Base-by-base conservation (phyloP, 2,888 invertebrate species). In the Acanthococcus lagerstroemiae region DNA sequence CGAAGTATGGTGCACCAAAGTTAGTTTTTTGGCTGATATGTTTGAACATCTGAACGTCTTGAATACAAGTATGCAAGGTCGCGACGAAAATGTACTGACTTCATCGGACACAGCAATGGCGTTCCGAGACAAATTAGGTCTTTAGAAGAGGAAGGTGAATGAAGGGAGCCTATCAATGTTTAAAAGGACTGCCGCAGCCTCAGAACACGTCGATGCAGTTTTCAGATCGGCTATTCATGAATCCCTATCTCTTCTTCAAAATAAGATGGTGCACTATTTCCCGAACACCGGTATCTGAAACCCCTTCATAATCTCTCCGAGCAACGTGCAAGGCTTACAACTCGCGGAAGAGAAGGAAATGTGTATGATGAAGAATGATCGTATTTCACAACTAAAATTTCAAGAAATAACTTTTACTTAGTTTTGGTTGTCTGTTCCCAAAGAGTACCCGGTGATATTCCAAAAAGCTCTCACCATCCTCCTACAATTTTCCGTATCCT, bases 11-110 rank as follows among this genome's bases (percentile, higher is more conserved):
- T 52, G 66, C 26, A 65, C 68, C 60, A 61, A 67, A 67, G 55
- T 67, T 67, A 52, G 60, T 65, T 70, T 69, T 55, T 67, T 68
- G 63, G 66, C 65, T 37, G 70, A 70, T 48, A 69, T 70, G 58
- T 70, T 70, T 50, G 67, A 69, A 54, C 65, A 70, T 27, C 56
- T 68, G 45, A 67, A 69, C 52, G 19, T 63, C 19, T 60, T 69
- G 55, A 69, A 69, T 54, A 54, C 24, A 37, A 65, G 44, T 54
- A 55, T 65, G 55, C 55, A 65, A n/a, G n/a, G n/a, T n/a, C n/a
- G n/a, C n/a, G n/a, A n/a, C n/a, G n/a, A n/a, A n/a, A n/a, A n/a
- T n/a, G n/a, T 46, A n/a, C 45, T 58, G 44, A 58, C 46, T 45
- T 25, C 50, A 26, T 4, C 30, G 4, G 50, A 50, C 50, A 27